Evolutionary conservation across 1,140 invertebrate genomes (phyloP), one percentile per base, ranked within the genome.

Genomic region (Lucilia sericata): DNA sequence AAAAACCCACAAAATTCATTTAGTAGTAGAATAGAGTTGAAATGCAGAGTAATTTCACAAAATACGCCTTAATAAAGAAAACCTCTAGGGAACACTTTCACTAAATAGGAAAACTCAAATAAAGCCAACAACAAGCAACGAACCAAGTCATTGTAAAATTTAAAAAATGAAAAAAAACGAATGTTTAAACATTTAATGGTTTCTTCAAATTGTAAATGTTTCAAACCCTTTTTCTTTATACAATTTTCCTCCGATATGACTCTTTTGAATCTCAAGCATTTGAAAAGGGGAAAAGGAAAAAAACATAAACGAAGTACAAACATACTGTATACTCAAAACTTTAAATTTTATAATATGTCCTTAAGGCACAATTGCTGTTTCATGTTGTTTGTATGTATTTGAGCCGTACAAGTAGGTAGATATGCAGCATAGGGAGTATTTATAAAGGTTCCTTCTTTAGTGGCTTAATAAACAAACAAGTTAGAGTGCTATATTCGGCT

Each of bases 31-130:
- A 12, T 5, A 55, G 51, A 55, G 51, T 55, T n/a, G 12, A 55
- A 55, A 55, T 55, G 14, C 51, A 5, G 12, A 13, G 0, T 55
- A 42, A 42, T 42, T 42, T 42, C 42, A 42, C 42, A 42, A 42
- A 42, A 42, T 42, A 42, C 42, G 42, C 42, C 42, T 42, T 42
- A 42, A 42, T 42, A 42, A 42, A 55, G n/a, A 55, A 55, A 55
- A 36, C 34, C 74, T 42, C 74, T 76, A n/a, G 74, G 74, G 74
- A 42, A 14, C 74, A 76, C 74, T 76, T 76, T 76, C 74, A 42
- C 74, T 76, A 76, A 76, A 76, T 76, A 42, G 34, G 36, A 76
- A 76, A 42, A 55, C 12, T n/a, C 51, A 55, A 76, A 76, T n/a
- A 76, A 30, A 74, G 21, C 74, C 17, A 55, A 55, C 51, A 55